Evolutionary conservation across 2,113 vertebrate genomes (phyloP), one percentile per base, ranked within the genome.

Genomic region (Saccopteryx bilineata): DNA sequence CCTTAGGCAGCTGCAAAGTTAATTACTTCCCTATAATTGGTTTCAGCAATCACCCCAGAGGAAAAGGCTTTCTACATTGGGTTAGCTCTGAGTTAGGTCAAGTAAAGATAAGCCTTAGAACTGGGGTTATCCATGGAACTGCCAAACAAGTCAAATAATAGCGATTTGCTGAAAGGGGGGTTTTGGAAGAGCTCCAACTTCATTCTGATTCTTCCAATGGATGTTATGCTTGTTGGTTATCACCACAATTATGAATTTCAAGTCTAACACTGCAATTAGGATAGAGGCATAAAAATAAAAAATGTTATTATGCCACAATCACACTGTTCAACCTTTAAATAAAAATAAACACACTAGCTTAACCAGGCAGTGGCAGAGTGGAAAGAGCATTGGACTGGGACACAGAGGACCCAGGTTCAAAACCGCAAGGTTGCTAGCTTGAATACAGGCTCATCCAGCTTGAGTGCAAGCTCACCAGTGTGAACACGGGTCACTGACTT

Each of bases 1-100:
- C 80, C 54, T 76, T 72, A 86, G 78, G 84, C 76, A 87, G 90
- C 90, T 82, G 68, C 90, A 83, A 83, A 92, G 94, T 95, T 95
- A 82, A 95, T 92, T 80, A 87, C 60, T 52, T 80, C 52, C 52
- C 60, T 82, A 10, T 95, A 82, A 95, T 76, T 92, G 24, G 69
- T 92, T 95, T 87, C 94, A 92, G 83, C 39, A 80, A 82, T 76
- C 46, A 92, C 54, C 68, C 76, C 19, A 31, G 60, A 92, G 84
- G 52, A 94, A 92, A 92, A 92, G 26, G 60, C 60, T 92, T 95
- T 76, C 74, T 69, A 87, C 68, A 68, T 46, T 69, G 76, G 83
- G 68, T 87, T 87, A 88, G 39, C 69, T n/a, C 60, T 82, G 46
- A 71, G 13, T 87, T 60, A 60, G 13, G 68, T 95, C 87, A 95